Evolutionary conservation across 1,140 invertebrate species (phyloP).

Genomic region (Cydia pomonella): DNA sequence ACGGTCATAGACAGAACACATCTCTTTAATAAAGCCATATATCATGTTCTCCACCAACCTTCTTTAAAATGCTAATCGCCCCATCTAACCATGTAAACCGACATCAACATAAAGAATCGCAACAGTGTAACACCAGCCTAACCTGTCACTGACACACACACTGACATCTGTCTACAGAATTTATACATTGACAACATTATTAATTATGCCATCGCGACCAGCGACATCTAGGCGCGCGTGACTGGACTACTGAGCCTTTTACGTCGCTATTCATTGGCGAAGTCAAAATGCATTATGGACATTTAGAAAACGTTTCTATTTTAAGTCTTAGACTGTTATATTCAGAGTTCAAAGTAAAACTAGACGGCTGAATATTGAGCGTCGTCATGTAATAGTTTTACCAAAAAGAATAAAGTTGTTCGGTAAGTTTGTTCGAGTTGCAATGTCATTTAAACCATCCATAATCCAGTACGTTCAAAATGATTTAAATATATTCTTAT

Average conservation of each 20-base stretch:
- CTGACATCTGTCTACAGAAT: not conserved
- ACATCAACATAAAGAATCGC: not conserved
- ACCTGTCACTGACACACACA: not conserved
- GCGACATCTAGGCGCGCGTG: conserved; percentile 13
- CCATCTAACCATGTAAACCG: not conserved
- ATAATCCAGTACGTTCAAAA: no score
- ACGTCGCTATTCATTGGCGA: not conserved
- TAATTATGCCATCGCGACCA: conserved; percentile 20
- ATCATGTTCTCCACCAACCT: not conserved
- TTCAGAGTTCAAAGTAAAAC: not conserved
- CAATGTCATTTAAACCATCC: no score
- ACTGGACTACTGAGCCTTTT: conserved; percentile 8
- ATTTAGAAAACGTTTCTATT: not conserved
- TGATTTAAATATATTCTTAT: no score
- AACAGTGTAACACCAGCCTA: not conserved
- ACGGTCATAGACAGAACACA: not conserved
- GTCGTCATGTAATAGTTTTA: no score
- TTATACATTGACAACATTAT: conserved; percentile 13
- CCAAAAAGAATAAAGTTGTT: no score
- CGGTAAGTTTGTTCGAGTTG: no score
- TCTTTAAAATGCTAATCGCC: not conserved
- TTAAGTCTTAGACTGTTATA: not conserved
- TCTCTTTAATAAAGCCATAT: not conserved
- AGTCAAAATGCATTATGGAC: not conserved
- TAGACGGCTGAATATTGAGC: no score